Conservation (phyloP, 1,140 invertebrate species). For the Drosophila pandora region DNA sequence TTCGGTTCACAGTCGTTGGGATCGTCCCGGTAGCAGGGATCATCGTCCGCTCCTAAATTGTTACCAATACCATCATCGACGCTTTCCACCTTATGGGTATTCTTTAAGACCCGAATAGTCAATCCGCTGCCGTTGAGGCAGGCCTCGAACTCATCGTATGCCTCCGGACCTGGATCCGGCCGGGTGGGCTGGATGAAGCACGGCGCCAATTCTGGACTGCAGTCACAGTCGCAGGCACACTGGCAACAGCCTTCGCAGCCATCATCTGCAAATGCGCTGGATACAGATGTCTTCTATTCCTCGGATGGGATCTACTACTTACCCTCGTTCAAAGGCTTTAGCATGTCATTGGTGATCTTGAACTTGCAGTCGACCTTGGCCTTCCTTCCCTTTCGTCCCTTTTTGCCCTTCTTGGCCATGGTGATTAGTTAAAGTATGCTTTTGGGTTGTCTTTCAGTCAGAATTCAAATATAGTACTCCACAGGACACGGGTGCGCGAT, state of each 20-base stretch:
- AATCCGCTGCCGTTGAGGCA: constrained; percentile 80
- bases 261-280: not conserved
- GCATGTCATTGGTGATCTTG: constrained; percentile 39
- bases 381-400: constrained; percentile 64
- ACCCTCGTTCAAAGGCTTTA: constrained; percentile 37
- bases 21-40: constrained; percentile 36
- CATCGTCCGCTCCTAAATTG: constrained; percentile 41
- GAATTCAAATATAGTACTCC: constrained; percentile 6
- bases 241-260: constrained; percentile 61
- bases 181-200: constrained; percentile 66
- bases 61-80: constrained; percentile 55
- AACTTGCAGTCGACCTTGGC: constrained; percentile 37
- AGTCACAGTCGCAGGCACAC: constrained; percentile 59
- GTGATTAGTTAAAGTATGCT: constrained; percentile 8
- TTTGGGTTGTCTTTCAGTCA: constrained; percentile 6
- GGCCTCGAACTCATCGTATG: constrained; percentile 81
- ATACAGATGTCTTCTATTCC: not conserved
- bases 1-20: constrained; percentile 31
- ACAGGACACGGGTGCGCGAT: constrained; percentile 2
- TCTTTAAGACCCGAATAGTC: constrained; percentile 77
- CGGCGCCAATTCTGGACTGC: constrained; percentile 67
- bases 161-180: constrained; percentile 74
- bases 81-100: constrained; percentile 76
- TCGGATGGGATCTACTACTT: constrained; percentile 9
- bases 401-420: constrained; percentile 69